Evolutionary conservation across 2,797 vertebrate genomes (phyloP).

Genomic region (Coracias cyanogaster): DNA sequence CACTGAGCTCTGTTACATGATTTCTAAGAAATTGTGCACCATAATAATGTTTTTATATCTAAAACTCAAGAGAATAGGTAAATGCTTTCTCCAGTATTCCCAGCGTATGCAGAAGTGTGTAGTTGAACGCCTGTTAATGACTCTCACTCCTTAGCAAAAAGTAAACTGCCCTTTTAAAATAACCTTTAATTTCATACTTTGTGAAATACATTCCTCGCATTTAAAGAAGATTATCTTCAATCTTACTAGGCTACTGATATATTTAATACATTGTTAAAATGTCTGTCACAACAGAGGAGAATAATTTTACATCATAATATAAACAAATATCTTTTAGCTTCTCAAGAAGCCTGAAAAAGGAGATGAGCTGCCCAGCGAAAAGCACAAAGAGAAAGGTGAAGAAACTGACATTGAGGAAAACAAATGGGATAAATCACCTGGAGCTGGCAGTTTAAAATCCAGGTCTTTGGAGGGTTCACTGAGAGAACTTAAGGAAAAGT

Average conservation of each 20-base stretch:
- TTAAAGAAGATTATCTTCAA: neutral
- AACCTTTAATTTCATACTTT: neutral
- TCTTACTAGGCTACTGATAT: neutral
- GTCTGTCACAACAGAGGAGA: neutral
- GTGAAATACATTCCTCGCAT: neutral
- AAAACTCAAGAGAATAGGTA: neutral
- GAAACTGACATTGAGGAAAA: constrained; percentile 83
- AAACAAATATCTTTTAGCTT: constrained; percentile 82
- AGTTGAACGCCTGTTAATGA: neutral
- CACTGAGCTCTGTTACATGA: neutral
- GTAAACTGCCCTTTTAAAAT: neutral
- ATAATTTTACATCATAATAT: neutral
- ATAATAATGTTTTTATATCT: neutral
- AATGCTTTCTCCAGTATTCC: constrained; percentile 20
- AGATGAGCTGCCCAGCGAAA: constrained; percentile 88
- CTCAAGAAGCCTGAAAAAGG: constrained; percentile 95
- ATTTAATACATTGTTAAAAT: neutral
- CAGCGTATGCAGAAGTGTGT: neutral
- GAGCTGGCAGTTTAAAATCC: constrained; percentile 81
- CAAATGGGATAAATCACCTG: constrained; percentile 85
- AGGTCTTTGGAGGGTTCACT: constrained; percentile 65
- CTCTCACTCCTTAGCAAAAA: neutral
- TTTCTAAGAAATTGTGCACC: neutral
- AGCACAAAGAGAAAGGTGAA: constrained; percentile 89
- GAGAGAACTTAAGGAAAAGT: constrained; percentile 90